Evolutionary conservation across 2,888 invertebrate genomes (phyloP).

Genomic region (Bellardia bayeri): DNA sequence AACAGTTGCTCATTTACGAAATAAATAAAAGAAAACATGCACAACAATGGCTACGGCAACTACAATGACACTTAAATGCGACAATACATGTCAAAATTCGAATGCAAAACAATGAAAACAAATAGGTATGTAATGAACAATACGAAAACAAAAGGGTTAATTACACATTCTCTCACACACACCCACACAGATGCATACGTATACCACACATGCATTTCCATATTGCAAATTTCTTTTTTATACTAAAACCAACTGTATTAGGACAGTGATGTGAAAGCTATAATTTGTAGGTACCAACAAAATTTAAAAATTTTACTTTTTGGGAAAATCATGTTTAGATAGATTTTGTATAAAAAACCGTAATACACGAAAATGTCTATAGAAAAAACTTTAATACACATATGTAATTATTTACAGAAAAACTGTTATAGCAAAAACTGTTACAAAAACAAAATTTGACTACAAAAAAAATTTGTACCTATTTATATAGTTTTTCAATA

Average conservation of each 20-base stretch:
- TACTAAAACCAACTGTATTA: not conserved
- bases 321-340: no score
- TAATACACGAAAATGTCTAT: no score
- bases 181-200: slow-evolving; percentile 10
- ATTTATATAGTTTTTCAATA: no score
- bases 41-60: slow-evolving; percentile 28
- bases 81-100: slow-evolving; percentile 51
- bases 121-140: slow-evolving; percentile 46
- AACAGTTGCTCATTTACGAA: slow-evolving; percentile 56
- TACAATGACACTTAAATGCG: slow-evolving; percentile 59
- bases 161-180: slow-evolving; percentile 46
- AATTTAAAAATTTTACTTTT: not conserved
- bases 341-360: no score
- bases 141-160: slow-evolving; percentile 52
- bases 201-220: not conserved
- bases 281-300: not conserved
- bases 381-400: no score
- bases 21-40: slow-evolving; percentile 10
- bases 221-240: slow-evolving; percentile 22
- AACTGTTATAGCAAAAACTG: no score
- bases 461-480: no score
- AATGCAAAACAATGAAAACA: slow-evolving; percentile 28
- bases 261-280: not conserved
- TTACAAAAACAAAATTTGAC: no score
- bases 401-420: no score